Evolutionary conservation across 2,113 vertebrate species (phyloP).

Genomic region (Lagenorhynchus albirostris): DNA sequence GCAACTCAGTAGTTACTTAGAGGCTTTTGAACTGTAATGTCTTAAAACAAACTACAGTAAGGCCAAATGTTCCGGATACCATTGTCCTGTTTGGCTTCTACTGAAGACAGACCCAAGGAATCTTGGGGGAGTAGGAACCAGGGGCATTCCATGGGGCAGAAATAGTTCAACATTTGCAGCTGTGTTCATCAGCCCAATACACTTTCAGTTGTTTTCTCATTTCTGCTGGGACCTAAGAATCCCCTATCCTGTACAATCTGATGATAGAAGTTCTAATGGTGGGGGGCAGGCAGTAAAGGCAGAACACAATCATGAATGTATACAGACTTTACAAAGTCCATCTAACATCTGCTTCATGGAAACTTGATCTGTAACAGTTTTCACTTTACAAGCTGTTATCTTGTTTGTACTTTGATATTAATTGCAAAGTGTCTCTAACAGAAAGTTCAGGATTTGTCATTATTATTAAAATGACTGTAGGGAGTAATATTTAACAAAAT

Average conservation of each 20-base stretch:
- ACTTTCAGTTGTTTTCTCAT: conserved; percentile 38
- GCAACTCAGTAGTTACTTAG: conserved; percentile 32
- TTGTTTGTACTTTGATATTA: not conserved
- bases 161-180: conserved; percentile 33
- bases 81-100: conserved; percentile 11
- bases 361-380: not conserved
- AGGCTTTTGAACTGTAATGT: conserved; percentile 54
- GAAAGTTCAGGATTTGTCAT: conserved; percentile 15
- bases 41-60: conserved; percentile 20
- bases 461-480: not conserved
- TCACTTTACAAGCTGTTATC: not conserved
- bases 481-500: not conserved
- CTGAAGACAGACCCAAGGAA: not conserved
- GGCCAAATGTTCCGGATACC: not conserved
- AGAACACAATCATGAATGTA: not conserved
- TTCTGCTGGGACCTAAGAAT: not conserved
- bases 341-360: not conserved
- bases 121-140: not conserved
- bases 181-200: not conserved
- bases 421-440: not conserved
- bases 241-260: not conserved
- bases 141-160: not conserved
- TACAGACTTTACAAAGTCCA: not conserved
- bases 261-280: not conserved
- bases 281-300: not conserved